A percentile compares a stretch with the other conserved stretches of the same genome.
Conservation (phyloP, 1,140 invertebrate species). For the Drosophila quadrilineata region DNA sequence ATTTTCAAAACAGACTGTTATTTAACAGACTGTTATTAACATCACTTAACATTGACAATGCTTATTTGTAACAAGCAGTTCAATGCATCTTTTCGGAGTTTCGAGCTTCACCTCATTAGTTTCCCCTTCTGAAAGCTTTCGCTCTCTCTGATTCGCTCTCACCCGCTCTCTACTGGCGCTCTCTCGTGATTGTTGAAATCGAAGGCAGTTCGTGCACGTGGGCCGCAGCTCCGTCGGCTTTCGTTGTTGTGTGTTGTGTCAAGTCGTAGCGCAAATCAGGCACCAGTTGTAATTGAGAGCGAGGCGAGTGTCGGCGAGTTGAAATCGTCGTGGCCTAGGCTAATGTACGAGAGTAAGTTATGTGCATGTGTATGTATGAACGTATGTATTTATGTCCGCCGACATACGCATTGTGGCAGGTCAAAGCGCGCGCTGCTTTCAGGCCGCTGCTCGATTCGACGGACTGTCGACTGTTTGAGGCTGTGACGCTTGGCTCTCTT, state of each 20-base stretch:
- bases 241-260: constrained; percentile 12
- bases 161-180: background rate
- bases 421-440: constrained; percentile 62
- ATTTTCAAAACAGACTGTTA: too few species aligned
- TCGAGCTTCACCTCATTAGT: background rate
- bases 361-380: too few species aligned
- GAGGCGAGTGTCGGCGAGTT: background rate
- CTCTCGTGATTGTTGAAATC: constrained; percentile 1
- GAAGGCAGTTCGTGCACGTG: constrained; percentile 1
- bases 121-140: background rate
- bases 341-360: constrained; percentile 59
- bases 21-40: too few species aligned
- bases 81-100: constrained; percentile 5
- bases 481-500: background rate
- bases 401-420: constrained; percentile 76
- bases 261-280: constrained; percentile 42
- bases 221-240: too few species aligned
- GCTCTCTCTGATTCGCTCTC: background rate
- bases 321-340: constrained; percentile 34
- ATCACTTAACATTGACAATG: too few species aligned
- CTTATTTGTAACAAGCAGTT: background rate
- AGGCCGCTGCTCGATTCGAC: background rate
- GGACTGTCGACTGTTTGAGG: too few species aligned
- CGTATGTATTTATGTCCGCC: too few species aligned
- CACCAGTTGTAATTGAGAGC: constrained; percentile 25